Evolutionary conservation across 2,113 vertebrate genomes (phyloP).

Genomic region (Rana temporaria): DNA sequence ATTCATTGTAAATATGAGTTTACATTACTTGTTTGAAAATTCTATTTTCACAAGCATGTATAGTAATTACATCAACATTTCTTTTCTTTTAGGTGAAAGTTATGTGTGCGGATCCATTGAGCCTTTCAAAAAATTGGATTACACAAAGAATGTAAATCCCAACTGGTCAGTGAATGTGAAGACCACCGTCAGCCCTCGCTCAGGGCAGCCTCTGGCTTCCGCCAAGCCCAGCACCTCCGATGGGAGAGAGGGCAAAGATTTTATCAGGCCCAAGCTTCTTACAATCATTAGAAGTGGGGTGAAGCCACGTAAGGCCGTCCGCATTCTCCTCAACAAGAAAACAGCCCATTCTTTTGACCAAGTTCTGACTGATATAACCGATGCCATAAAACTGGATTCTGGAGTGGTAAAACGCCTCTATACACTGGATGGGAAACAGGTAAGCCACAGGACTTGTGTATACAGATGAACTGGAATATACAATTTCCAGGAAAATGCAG

Average conservation of each 20-base stretch:
- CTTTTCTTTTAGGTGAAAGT: constrained; percentile 83
- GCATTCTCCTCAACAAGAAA: constrained; percentile 97
- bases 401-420: constrained; percentile 93
- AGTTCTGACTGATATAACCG: constrained; percentile 94
- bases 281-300: constrained; percentile 97
- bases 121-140: constrained; percentile 93
- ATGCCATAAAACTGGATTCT: constrained; percentile 96
- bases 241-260: constrained; percentile 88
- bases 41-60: too few relatives aligned
- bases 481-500: neutral
- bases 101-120: constrained; percentile 97
- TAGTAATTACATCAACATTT: neutral
- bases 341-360: constrained; percentile 97
- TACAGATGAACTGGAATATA: neutral
- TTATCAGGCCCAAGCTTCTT: constrained; percentile 95
- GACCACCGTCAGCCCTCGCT: constrained; percentile 75
- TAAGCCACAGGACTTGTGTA: constrained; percentile 67
- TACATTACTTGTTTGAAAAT: too few relatives aligned
- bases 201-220: constrained; percentile 83
- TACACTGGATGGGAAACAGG: constrained; percentile 95
- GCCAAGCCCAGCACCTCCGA: constrained; percentile 81
- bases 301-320: constrained; percentile 93
- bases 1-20: too few relatives aligned
- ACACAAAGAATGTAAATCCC: constrained; percentile 97
- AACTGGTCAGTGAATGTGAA: constrained; percentile 94